A percentile compares a stretch with the other conserved stretches of the same genome.
phyloP scores from a whole-genome alignment of 1,140 invertebrate genomes.

The Ooceraea biroi region DNA sequence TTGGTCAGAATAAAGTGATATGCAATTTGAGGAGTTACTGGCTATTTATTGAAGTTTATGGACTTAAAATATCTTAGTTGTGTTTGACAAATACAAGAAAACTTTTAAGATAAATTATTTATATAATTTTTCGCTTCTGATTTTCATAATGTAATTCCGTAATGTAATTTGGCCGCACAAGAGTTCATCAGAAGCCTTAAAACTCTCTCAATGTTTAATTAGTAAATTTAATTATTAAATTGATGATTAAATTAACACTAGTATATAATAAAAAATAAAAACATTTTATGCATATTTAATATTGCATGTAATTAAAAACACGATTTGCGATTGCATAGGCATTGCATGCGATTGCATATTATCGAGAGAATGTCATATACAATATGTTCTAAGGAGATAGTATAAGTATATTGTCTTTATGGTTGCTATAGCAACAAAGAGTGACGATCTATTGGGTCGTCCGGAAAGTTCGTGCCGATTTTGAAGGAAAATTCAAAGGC shows the following conservation, averaged over 20 bases:
- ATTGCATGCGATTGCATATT: too few species aligned
- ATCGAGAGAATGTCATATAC: background rate
- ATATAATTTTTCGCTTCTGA: background rate
- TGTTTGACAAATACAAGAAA: background rate
- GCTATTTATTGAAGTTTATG: too few species aligned
- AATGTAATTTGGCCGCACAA: background rate
- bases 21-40: too few species aligned
- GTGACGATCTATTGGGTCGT: background rate
- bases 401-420: too few species aligned
- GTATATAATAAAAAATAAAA: background rate
- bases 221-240: too few species aligned
- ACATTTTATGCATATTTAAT: slow-evolving; percentile 1
- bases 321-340: slow-evolving; percentile 1
- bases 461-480: too few species aligned
- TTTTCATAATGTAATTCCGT: too few species aligned
- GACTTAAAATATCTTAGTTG: slow-evolving; percentile 9
- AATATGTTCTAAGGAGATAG: background rate
- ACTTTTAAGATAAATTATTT: background rate
- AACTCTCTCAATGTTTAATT: background rate
- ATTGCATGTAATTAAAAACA: too few species aligned
- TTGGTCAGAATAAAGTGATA: too few species aligned
- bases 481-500: too few species aligned
- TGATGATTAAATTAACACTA: too few species aligned
- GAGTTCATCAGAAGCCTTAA: background rate
- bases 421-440: background rate